phyloP scores from a whole-genome alignment of 2,888 invertebrate genomes.

The Leptinotarsa juncta region DNA sequence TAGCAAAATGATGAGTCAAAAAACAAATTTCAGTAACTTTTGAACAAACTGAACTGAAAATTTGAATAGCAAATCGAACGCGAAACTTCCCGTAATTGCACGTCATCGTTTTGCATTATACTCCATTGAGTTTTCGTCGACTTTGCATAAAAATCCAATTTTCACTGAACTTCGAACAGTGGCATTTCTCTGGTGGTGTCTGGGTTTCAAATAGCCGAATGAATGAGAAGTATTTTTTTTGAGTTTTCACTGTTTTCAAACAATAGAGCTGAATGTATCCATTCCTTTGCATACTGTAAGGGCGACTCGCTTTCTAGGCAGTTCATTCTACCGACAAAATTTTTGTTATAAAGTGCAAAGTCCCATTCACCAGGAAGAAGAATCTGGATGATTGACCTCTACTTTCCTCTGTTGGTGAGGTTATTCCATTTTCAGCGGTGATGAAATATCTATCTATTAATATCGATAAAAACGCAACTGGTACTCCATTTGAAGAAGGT shows the following conservation, averaged over 20 bases:
- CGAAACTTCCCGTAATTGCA: constrained; percentile 19
- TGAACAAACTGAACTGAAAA: not conserved
- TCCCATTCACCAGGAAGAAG: too few relatives aligned
- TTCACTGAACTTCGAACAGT: constrained; percentile 34
- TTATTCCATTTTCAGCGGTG: too few relatives aligned
- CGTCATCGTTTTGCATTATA: constrained; percentile 11
- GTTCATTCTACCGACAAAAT: too few relatives aligned
- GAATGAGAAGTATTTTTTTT: not conserved
- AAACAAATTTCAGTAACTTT: not conserved
- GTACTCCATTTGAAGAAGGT: too few relatives aligned
- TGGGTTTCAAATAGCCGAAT: not conserved
- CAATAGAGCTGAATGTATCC: too few relatives aligned
- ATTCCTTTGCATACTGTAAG: too few relatives aligned
- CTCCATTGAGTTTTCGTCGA: constrained; percentile 25
- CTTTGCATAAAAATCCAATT: constrained; percentile 38
- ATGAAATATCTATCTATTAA: too few relatives aligned
- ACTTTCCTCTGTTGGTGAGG: too few relatives aligned
- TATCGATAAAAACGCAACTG: too few relatives aligned
- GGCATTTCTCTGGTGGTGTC: not conserved
- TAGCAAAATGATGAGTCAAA: not conserved
- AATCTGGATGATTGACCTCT: too few relatives aligned
- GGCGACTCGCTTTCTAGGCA: too few relatives aligned
- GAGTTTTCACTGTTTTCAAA: not conserved
- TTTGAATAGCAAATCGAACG: constrained; percentile 21
- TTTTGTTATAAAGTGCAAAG: too few relatives aligned